Base-by-base conservation (phyloP, 2,113 vertebrate species). In the Tauraco erythrolophus region DNA sequence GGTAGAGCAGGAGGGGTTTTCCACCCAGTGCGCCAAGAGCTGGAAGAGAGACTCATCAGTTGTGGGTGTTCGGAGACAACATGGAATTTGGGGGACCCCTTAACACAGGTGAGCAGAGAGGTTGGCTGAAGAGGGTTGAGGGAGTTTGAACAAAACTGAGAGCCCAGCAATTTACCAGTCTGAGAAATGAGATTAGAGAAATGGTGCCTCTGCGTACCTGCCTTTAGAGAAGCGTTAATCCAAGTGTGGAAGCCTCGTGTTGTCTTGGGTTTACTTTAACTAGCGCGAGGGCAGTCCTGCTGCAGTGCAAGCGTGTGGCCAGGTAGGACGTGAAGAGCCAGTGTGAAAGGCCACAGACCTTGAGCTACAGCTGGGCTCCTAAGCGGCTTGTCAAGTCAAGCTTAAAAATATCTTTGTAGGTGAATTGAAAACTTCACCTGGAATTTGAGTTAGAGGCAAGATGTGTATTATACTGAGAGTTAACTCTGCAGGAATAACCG, bases 261-360 rank as follows among this genome's bases (percentile, higher is more conserved):
- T 86, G 28, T 28, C 37, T 80, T 70, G 54, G 41, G 17, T 83
- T 86, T 76, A 18, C 14, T 64, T 30, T 46, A 35, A 57, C 6
- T 18, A 19, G 8, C 1, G 17, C 75, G 51, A 80, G 35, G 80
- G 24, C 51, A 61, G 31, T 56, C 45, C 74, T 86, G 21, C 54
- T 74, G 57, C 66, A 37, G 13, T 2, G 18, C 18, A 7, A 62
- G 19, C 0, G 1, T 75, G 51, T 1, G 3, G 39, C 48, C 35
- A 31, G 64, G 64, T 27, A 46, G 62, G 50, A 53, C 9, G 0
- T 21, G 88, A 91, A 88, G 35, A 92, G 31, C 39, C 58, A 35
- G 48, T 7, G 30, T 2, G 1, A 60, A 76, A 41, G 48, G 21
- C 50, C 41, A 2, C 15, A 58, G 65, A 43, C 23, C 48, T 35